These are phyloP conservation scores for Dexiosoma caninum DNA, from an alignment of 2,888 invertebrate species.

Conservation along the genomic window DNA sequence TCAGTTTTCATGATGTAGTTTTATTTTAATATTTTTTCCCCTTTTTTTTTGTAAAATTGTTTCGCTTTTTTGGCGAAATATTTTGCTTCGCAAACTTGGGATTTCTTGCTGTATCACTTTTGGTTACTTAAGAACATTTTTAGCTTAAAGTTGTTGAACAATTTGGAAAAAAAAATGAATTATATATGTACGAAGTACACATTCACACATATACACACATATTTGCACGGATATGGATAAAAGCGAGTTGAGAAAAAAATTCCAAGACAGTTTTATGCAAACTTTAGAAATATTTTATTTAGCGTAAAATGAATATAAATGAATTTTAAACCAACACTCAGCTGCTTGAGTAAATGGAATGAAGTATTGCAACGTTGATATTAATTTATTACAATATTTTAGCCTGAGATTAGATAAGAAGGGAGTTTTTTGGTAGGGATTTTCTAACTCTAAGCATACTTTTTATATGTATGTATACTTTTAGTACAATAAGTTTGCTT, in stretches of 20 bases:
- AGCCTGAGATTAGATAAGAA: neutral
- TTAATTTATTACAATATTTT: neutral
- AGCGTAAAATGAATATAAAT: conserved; percentile 60
- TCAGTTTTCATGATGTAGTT: neutral
- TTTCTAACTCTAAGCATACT: too few relatives aligned
- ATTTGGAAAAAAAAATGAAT: neutral
- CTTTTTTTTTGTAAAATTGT: neutral
- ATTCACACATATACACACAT: too few relatives aligned
- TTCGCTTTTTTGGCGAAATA: conserved; percentile 30
- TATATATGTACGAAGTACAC: too few relatives aligned
- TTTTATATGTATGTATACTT: too few relatives aligned
- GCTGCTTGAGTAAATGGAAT: conserved; percentile 5
- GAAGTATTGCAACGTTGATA: conserved; percentile 1
- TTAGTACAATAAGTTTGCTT: too few relatives aligned
- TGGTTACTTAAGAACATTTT: conserved; percentile 28
- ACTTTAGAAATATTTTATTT: conserved; percentile 54
- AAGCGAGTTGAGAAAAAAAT: neutral
- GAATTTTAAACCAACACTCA: conserved; percentile 42
- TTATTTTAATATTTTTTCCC: neutral
- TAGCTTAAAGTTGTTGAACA: conserved; percentile 32
- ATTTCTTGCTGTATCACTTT: conserved; percentile 39
- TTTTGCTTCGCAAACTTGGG: conserved; percentile 30
- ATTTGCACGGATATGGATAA: too few relatives aligned
- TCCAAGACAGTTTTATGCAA: conserved; percentile 26
- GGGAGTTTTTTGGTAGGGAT: neutral